Evolutionary conservation across 2,797 vertebrate species (phyloP), one percentile per base, ranked within the genome.

Genomic region (Trachurus trachurus): DNA sequence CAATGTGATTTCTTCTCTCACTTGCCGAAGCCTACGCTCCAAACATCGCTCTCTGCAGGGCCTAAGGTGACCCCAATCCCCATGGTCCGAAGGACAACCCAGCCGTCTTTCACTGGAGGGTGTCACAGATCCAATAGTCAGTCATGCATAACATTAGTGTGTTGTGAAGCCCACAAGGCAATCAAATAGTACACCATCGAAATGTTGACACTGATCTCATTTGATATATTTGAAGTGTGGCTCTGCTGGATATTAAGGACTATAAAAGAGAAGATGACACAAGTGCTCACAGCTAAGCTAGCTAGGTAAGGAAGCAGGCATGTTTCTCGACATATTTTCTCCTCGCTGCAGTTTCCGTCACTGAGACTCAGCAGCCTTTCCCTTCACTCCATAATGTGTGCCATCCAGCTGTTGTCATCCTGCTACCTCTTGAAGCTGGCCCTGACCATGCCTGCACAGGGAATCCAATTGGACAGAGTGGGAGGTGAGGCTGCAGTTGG

Each of bases 121-220:
- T 83, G 85, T 90, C 89, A 85, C 86, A 74, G 91, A 93, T 89
- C 88, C 83, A 88, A 89, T 88, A 91, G 66, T 85, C 88, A 88
- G 80, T 66, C 90, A 91, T 92, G 91, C 92, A 93, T 89, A 91
- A 87, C 87, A 90, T 92, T 87, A 91, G 79, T 83, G 79, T 83
- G 87, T 89, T 82, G 83, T 81, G 82, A 85, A 90, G 88, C 87
- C 90, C 83, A 87, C 82, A 15, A 88, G 90, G 91, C 91, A 93
- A 93, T 93, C 88, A 89, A 93, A 91, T 72, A 86, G 86, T 71
- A 64, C 88, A 86, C 81, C 57, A 80, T 74, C 21, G 76, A 92
- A 89, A 91, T 88, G 90, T 89, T 90, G 91, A 93, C 92, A 93
- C 84, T 92, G 91, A 93, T 90, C 90, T 90, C 87, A 87, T 91